These are phyloP conservation scores for Saccopteryx bilineata DNA, from an alignment of 2,113 vertebrate species.

Conservation along the genomic window DNA sequence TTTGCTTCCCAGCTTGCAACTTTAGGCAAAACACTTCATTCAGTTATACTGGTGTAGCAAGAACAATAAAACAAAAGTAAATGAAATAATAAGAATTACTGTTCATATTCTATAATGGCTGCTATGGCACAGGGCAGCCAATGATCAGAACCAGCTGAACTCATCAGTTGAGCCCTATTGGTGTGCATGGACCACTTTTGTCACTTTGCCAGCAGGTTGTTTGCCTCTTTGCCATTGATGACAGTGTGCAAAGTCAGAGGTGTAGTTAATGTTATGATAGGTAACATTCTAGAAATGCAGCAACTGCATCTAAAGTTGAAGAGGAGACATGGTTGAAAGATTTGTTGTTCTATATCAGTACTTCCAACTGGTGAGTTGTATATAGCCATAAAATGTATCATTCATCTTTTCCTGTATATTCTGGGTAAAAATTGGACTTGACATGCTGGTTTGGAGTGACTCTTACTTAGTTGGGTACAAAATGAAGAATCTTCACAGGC, in stretches of 20 bases:
- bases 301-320: neutral
- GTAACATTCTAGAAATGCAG: neutral
- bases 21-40: neutral
- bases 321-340: neutral
- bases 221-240: neutral
- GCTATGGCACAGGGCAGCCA: neutral
- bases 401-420: neutral
- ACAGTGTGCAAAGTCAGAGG: neutral
- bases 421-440: neutral
- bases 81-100: neutral
- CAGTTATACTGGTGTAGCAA: neutral
- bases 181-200: neutral
- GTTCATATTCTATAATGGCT: neutral
- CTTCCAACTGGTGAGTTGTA: neutral
- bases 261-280: neutral
- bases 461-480: neutral
- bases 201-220: neutral
- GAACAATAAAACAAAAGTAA: neutral
- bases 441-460: neutral
- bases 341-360: neutral
- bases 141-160: neutral
- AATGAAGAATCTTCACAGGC: neutral
- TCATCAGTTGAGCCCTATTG: neutral
- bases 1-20: neutral
- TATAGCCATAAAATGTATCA: neutral